Evolutionary conservation across 2,888 invertebrate species (phyloP), one percentile per base, ranked within the genome.

Genomic region (Orthosia gothica): DNA sequence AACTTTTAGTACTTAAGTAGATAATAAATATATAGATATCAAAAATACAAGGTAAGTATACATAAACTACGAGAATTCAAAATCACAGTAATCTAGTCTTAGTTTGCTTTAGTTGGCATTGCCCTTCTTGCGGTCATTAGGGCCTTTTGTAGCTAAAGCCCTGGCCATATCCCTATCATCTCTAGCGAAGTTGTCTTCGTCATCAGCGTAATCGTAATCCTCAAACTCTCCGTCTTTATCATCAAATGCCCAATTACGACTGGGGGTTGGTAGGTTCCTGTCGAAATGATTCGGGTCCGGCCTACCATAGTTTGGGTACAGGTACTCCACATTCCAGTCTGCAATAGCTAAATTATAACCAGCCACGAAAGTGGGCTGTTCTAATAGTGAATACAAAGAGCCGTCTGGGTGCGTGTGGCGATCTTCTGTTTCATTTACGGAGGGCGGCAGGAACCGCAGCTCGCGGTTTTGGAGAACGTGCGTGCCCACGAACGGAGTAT

Each of bases 11-110:
- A 12, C 23, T 72, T 75, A 55, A 40, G 40, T 40, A 40, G 40
- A 70, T 59, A 58, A 58, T 20, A 78, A 75, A 76, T 66, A 70
- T 78, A 75, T 69, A 79, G 26, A 68, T 80, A 80, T 80, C 79
- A 80, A 80, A 80, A 80, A 83, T 83, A 83, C 71, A 54, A 62
- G n/a, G 52, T 40, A 40, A 32, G 40, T 71, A 18, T 71, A 75
- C 23, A 55, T 23, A 68, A 69, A 70, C 13, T 40, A 59, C 40
- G 18, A 47, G 49, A 71, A 50, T 63, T 20, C n/a, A 49, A 71
- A 76, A 61, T 82, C 72, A 71, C 79, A 78, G 54, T 12, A 71
- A 45, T 71, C 26, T 57, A 68, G 65, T 71, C 61, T 65, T 82
- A 68, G 26, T 54, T 16, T 26, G 13, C n/a, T 15, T 63, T 26